Percentiles rank a stretch among this genome's conserved stretches.
phyloP scores from a whole-genome alignment of 2,113 vertebrate genomes.

The Athene noctua region DNA sequence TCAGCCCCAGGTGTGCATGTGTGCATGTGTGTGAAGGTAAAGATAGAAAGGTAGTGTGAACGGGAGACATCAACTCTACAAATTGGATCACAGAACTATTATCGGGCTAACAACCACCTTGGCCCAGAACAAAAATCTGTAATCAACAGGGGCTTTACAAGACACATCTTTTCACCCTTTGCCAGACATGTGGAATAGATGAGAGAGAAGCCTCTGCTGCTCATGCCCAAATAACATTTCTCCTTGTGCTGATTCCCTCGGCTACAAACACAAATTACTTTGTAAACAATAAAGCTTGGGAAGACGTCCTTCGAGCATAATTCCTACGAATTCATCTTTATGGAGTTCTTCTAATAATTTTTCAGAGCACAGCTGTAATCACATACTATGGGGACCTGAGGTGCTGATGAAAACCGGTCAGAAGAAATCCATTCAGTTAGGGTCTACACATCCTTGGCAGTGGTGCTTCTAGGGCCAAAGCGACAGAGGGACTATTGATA shows the following conservation, averaged over 20 bases:
- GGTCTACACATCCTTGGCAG: not conserved
- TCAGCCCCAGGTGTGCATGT: not conserved
- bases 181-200: not conserved
- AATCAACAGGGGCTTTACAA: not conserved
- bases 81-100: not conserved
- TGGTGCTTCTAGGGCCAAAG: not conserved
- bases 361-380: not conserved
- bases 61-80: not conserved
- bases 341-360: not conserved
- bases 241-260: not conserved
- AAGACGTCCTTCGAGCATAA: not conserved
- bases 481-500: not conserved
- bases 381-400: accelerated
- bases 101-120: not conserved
- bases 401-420: not conserved
- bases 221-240: not conserved
- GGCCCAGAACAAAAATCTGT: not conserved
- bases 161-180: not conserved
- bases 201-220: not conserved
- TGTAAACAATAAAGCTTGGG: not conserved
- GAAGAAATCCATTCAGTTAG: not conserved
- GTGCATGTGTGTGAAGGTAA: not conserved
- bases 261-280: not conserved
- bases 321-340: not conserved
- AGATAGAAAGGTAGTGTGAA: not conserved